Base-by-base conservation (phyloP, 1,140 invertebrate species). In the Idris sp. region DNA sequence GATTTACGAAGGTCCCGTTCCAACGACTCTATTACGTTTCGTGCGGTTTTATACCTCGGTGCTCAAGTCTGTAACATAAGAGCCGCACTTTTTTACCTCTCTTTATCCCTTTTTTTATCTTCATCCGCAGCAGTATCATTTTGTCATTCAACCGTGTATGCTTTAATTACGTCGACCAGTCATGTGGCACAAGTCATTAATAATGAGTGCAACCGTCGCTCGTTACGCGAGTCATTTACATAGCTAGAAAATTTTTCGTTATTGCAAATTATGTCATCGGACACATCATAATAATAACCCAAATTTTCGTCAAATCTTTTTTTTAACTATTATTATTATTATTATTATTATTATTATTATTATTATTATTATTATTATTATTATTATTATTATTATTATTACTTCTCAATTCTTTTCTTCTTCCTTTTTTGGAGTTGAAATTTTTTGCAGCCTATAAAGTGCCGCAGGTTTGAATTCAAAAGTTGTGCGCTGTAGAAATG, bases 21-120 rank as follows among this genome's bases (percentile, higher is more conserved):
- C 54, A 14, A 74, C 56, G 62, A 67, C 62, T 74, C 72, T 68
- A 74, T 74, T 74, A 68, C 62, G 38, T 44, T 41, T 41, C 58
- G 10, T 49, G 68, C 49, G 68, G 68, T 72, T 58, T 72, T 53
- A 44, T 56, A 35, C 28, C 14, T 51, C 58, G 14, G 1, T 43
- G 61, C 31, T n/a, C 3, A 3, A 7, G 15, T 19, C 14, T n/a
- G 43, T 40, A 62, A 62, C 46, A 22, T n/a, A 62, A 62, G 36
- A 64, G 51, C 49, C 11, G 15, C 35, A 10, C 18, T 35, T 36
- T 46, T 59, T 59, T 51, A n/a, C n/a, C n/a, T n/a, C n/a, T n/a
- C 4, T 18, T 18, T n/a, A 2, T 14, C 2, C 10, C 2, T 38
- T 28, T 41, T 41, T 51, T 25, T 25, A 3, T 33, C 4, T 18